phyloP scores from a whole-genome alignment of 2,113 vertebrate species.

The Ochotona curzoniae region DNA sequence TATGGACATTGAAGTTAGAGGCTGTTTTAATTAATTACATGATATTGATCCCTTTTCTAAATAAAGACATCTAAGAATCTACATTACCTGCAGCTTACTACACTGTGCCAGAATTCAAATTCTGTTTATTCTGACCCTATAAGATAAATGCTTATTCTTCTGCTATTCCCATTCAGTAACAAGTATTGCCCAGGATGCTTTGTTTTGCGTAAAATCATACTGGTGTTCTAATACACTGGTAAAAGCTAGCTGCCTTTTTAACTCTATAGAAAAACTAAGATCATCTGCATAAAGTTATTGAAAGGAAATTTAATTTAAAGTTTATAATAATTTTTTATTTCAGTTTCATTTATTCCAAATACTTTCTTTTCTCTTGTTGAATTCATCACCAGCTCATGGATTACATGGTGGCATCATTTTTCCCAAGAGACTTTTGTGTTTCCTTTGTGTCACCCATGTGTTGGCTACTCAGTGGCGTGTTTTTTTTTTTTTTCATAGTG shows the following conservation, averaged over 20 bases:
- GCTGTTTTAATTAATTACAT: conserved; percentile 15
- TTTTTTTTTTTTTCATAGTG: no score
- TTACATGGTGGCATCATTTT: no score
- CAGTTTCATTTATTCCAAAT: no score
- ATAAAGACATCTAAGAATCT: background rate
- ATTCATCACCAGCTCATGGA: no score
- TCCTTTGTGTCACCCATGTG: no score
- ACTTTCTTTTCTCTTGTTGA: no score
- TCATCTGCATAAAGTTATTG: background rate
- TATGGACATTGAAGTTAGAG: no score
- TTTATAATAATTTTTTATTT: no score
- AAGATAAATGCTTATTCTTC: background rate
- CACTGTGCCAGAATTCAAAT: background rate
- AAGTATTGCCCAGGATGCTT: no score
- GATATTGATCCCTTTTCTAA: background rate
- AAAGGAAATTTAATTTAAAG: background rate
- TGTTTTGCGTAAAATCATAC: no score
- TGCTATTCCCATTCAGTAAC: background rate
- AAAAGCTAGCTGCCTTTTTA: background rate
- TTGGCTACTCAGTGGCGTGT: no score
- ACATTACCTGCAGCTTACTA: background rate
- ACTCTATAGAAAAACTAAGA: background rate
- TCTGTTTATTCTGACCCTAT: background rate
- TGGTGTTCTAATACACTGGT: background rate
- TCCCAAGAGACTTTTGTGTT: no score